Evolutionary conservation across 2,888 invertebrate species (phyloP).

Genomic region (Drosophila picticornis): DNA sequence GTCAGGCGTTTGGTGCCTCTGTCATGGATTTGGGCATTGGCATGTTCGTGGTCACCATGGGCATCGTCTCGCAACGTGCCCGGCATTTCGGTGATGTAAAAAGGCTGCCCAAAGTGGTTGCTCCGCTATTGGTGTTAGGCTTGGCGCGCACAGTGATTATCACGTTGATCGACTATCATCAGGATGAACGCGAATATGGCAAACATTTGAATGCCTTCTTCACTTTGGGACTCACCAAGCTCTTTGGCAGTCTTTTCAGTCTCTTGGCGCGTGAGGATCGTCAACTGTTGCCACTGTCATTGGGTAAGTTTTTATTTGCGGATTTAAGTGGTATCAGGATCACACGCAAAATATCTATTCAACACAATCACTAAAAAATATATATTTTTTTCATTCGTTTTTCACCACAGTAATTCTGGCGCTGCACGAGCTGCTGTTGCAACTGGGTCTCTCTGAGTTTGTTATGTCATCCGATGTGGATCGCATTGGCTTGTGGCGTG

Average conservation of each 20-base stretch:
- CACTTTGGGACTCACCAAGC: constrained; percentile 93
- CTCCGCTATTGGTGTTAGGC: constrained; percentile 87
- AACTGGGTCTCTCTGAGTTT: constrained; percentile 89
- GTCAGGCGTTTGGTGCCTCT: constrained; percentile 93
- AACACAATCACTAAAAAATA: background rate
- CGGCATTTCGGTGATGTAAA: constrained; percentile 56
- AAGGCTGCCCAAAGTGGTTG: constrained; percentile 77
- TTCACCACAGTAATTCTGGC: constrained; percentile 85
- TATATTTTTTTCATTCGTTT: background rate
- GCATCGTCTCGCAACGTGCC: constrained; percentile 88
- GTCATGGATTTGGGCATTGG: constrained; percentile 99
- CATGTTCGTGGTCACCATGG: constrained; percentile 93
- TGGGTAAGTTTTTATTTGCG: constrained; percentile 58
- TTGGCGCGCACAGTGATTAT: constrained; percentile 88
- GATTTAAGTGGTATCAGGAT: background rate
- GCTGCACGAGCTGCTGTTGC: constrained; percentile 89
- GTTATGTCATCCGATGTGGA: constrained; percentile 87
- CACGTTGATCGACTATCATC: constrained; percentile 91
- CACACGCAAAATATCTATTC: background rate
- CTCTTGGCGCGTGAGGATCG: constrained; percentile 50
- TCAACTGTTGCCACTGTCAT: constrained; percentile 85
- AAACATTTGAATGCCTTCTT: constrained; percentile 99
- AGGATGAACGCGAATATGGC: constrained; percentile 97
- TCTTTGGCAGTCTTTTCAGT: constrained; percentile 87
- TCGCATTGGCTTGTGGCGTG: constrained; percentile 88